A percentile compares a stretch with the other conserved stretches of the same genome.
These are phyloP conservation scores for Didymodactylos carnosus DNA, from an alignment of 2,888 invertebrate species.

Conservation along the genomic window DNA sequence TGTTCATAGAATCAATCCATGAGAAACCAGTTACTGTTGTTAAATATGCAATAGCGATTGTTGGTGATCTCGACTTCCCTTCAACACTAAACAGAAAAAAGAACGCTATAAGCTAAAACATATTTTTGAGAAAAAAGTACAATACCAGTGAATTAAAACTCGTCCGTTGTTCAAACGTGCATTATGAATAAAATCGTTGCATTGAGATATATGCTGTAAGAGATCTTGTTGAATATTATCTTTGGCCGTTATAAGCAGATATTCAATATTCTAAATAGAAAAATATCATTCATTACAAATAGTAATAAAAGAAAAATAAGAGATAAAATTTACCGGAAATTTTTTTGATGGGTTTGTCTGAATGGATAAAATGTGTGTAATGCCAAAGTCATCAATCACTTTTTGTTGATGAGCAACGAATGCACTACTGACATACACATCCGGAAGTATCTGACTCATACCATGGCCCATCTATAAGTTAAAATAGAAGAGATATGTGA, in stretches of 20 bases:
- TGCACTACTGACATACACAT: not conserved
- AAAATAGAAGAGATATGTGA: too few relatives aligned
- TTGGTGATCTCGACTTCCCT: slow-evolving; percentile 86
- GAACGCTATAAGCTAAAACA: slow-evolving; percentile 1
- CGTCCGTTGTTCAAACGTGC: slow-evolving; percentile 71
- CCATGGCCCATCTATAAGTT: not conserved
- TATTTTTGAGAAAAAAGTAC: slow-evolving; percentile 3
- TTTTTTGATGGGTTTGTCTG: not conserved
- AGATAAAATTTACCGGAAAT: not conserved
- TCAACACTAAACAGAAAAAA: slow-evolving; percentile 50
- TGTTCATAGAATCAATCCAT: slow-evolving; percentile 79
- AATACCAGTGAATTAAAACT: slow-evolving; percentile 68
- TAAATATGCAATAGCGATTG: slow-evolving; percentile 80
- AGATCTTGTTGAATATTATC: slow-evolving; percentile 82
- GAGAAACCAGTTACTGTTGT: slow-evolving; percentile 73
- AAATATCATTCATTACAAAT: slow-evolving; percentile 16
- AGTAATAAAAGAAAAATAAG: too few relatives aligned
- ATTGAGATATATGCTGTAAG: slow-evolving; percentile 70
- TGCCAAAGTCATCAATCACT: not conserved
- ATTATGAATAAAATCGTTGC: slow-evolving; percentile 86
- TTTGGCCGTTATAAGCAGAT: slow-evolving; percentile 81
- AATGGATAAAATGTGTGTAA: not conserved
- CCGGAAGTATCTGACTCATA: not conserved
- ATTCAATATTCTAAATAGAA: slow-evolving; percentile 67
- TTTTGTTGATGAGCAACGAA: not conserved